Base-by-base conservation (phyloP, 2,888 invertebrate genomes). In the Andrena bicolor region DNA sequence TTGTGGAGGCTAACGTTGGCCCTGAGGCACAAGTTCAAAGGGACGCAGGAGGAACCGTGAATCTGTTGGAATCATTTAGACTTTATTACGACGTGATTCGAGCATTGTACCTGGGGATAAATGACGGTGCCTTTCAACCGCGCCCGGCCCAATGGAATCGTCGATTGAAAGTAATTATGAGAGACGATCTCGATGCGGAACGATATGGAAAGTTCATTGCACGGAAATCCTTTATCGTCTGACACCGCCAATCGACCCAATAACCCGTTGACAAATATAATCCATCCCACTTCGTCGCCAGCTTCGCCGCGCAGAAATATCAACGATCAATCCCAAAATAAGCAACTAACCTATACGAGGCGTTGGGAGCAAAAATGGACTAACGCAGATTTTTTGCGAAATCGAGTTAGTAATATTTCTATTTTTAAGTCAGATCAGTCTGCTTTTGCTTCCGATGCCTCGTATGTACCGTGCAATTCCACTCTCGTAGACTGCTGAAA, bases 101-200 rank as follows among this genome's bases (percentile, higher is more conserved):
- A 49, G 81, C 79, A 84, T 89, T 88, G 76, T 86, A 68, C 56
- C 64, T n/a, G 68, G 26, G 80, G 51, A 88, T 86, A 87, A 41
- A 88, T 83, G 78, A 73, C 69, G 74, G 41, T 20, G 63, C 77
- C 88, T 88, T 86, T 86, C 87, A 87, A 76, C 78, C 65, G 73
- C 51, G 76, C 51, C 70, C 63, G 63, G 35, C 84, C 68, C 73
- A 87, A 86, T 88, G 66, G 74, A 79, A 84, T 76, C 69, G 51
- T 26, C 81, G 79, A 88, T 86, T 84, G 87, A 82, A 88, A 87
- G 76, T 85, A 83, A 88, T 88, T 85, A 85, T 73, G 71, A 77
- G 79, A 77, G 77, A 83, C 83, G 76, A 84, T 84, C 82, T 41
- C 76, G 82, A 86, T 82, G 80, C 72, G 58, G 71, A 80, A 61